A percentile compares a stretch with the other conserved stretches of the same genome.
These are phyloP conservation scores for Heliconius sara DNA, from an alignment of 2,888 invertebrate species.

Conservation along the genomic window DNA sequence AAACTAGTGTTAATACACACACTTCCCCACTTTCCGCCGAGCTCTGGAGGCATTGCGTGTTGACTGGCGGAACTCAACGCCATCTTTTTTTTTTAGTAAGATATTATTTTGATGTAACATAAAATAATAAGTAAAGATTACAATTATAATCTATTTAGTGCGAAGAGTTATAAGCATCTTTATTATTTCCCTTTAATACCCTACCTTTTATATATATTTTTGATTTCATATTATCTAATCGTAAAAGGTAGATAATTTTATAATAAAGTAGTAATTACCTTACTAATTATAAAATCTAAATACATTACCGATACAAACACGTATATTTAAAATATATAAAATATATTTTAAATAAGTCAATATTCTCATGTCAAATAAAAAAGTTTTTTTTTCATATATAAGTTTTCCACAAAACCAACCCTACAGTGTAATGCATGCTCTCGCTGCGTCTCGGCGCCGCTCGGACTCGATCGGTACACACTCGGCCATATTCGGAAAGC, in stretches of 20 bases:
- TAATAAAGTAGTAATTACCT: too few species aligned
- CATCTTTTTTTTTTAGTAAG: neutral
- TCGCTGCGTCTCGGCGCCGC: slow-evolving; percentile 78
- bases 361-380: neutral
- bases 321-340: neutral
- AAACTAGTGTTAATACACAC: too few species aligned
- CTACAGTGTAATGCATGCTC: slow-evolving; percentile 81
- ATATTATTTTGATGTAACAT: neutral
- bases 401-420: slow-evolving; percentile 66
- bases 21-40: too few species aligned
- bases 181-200: too few species aligned
- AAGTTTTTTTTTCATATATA: neutral
- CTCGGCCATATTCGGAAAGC: slow-evolving; percentile 77
- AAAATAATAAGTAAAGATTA: neutral
- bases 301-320: neutral
- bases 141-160: neutral
- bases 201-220: neutral
- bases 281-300: too few species aligned
- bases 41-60: too few species aligned
- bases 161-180: neutral
- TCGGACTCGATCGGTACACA: slow-evolving; percentile 82
- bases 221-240: neutral
- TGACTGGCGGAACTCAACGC: too few species aligned
- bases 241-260: neutral
- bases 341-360: neutral